Evolutionary conservation across 2,888 invertebrate genomes (phyloP).

Genomic region (Yponomeuta evonymella): DNA sequence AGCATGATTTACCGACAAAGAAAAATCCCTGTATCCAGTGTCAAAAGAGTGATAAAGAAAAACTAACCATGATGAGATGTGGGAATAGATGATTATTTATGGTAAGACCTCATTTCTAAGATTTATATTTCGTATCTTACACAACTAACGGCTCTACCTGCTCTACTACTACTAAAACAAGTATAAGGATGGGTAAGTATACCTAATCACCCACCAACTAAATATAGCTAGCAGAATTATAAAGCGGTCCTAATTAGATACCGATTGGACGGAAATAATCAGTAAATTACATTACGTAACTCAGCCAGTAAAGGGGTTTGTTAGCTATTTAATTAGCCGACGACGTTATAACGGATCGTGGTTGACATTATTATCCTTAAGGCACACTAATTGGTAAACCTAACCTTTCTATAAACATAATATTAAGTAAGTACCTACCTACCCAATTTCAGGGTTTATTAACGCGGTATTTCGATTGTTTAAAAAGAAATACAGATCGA

Average conservation of each 20-base stretch:
- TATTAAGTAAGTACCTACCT: background rate
- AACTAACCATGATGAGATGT: background rate
- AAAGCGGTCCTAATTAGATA: background rate
- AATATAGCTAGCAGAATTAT: background rate
- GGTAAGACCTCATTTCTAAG: background rate
- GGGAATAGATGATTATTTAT: background rate
- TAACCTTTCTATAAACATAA: background rate
- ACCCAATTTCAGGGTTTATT: background rate
- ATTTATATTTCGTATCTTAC: too few species aligned
- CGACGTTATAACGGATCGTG: background rate
- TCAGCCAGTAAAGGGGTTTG: background rate
- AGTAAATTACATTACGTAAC: background rate
- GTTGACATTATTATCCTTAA: background rate
- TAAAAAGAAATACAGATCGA: too few species aligned
- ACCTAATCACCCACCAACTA: too few species aligned
- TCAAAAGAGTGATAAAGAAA: constrained; percentile 26
- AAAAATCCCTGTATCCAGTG: background rate
- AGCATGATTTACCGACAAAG: constrained; percentile 4
- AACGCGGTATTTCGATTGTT: background rate
- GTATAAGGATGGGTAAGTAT: too few species aligned
- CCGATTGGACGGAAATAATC: background rate
- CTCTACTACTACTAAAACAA: too few species aligned
- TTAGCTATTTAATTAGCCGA: background rate
- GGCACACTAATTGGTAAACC: background rate
- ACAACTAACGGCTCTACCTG: too few species aligned